Conservation (phyloP, 2,797 vertebrate genomes). For the Malacoctenus gilli region DNA sequence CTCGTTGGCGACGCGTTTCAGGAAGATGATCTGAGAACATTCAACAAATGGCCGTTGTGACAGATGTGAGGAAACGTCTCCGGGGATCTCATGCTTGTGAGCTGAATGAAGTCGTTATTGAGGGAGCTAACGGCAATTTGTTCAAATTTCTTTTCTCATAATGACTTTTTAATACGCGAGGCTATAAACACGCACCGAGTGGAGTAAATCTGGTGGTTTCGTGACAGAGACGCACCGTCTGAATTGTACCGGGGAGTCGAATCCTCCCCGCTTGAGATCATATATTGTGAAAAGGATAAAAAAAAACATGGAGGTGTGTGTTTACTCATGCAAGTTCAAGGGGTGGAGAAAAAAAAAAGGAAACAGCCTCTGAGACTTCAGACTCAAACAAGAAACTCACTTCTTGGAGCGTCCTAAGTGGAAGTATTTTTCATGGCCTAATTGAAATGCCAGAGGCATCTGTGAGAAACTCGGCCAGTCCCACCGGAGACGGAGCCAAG, state of each 20-base stretch:
- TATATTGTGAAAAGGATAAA: background rate
- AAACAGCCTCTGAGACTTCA: background rate
- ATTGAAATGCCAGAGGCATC: constrained; percentile 74
- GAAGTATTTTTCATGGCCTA: constrained; percentile 50
- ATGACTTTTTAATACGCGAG: constrained; percentile 43
- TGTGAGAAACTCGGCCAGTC: constrained; percentile 64
- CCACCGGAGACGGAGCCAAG: constrained; percentile 42
- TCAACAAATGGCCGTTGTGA: constrained; percentile 34
- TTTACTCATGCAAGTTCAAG: constrained; percentile 9
- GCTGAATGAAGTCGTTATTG: constrained; percentile 40
- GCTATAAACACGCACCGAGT: constrained; percentile 19
- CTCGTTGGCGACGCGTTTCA: constrained; percentile 37
- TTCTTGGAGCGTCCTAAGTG: constrained; percentile 28
- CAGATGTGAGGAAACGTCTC: constrained; percentile 46
- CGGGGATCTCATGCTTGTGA: constrained; percentile 18
- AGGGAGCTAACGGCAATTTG: constrained; percentile 35
- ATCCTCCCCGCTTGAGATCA: constrained; percentile 9
- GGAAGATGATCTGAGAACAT: constrained; percentile 13
- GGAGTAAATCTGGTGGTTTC: constrained; percentile 23
- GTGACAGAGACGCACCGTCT: constrained; percentile 20
- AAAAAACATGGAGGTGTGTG: too few relatives aligned
- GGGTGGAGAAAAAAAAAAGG: background rate
- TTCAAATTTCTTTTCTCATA: constrained; percentile 31
- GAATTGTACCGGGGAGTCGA: background rate
- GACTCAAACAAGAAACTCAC: constrained; percentile 22